phyloP scores from a whole-genome alignment of 2,888 invertebrate species.

The Troides aeacus region DNA sequence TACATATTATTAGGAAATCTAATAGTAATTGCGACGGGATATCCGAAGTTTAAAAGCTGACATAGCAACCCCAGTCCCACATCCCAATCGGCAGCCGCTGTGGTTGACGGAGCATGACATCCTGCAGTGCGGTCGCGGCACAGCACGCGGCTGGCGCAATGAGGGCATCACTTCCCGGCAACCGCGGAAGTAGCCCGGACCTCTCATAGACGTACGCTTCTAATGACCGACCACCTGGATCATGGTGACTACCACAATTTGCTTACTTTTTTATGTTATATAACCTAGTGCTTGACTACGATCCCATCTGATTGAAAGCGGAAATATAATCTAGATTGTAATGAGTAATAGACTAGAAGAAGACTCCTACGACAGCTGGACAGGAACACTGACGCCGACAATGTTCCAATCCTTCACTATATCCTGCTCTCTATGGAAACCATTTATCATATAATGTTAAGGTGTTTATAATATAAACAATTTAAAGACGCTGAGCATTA shows the following conservation, averaged over 20 bases:
- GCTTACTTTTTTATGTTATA: background rate
- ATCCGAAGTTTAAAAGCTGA: constrained; percentile 8
- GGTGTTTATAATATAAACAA: too few relatives aligned
- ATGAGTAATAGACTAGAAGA: too few relatives aligned
- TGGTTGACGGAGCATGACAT: constrained; percentile 46
- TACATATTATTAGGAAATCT: background rate
- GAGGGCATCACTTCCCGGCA: constrained; percentile 67
- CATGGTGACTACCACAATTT: background rate
- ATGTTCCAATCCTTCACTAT: too few relatives aligned
- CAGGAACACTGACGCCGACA: too few relatives aligned
- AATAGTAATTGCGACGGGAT: constrained; percentile 3
- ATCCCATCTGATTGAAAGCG: too few relatives aligned
- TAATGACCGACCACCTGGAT: constrained; percentile 37
- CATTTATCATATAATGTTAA: too few relatives aligned
- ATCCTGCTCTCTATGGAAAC: too few relatives aligned
- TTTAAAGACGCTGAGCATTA: too few relatives aligned
- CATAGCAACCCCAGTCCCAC: constrained; percentile 15
- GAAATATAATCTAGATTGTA: too few relatives aligned
- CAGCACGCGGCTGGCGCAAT: constrained; percentile 37
- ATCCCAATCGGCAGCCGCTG: constrained; percentile 32
- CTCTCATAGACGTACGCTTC: constrained; percentile 38
- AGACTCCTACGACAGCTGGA: too few relatives aligned
- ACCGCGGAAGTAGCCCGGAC: constrained; percentile 48
- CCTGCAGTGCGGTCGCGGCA: constrained; percentile 39
- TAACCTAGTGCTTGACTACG: too few relatives aligned